A percentile compares a stretch with the other conserved stretches of the same genome.
Evolutionary conservation across 2,888 invertebrate genomes (phyloP).

Genomic region (Cheilosia urbana): DNA sequence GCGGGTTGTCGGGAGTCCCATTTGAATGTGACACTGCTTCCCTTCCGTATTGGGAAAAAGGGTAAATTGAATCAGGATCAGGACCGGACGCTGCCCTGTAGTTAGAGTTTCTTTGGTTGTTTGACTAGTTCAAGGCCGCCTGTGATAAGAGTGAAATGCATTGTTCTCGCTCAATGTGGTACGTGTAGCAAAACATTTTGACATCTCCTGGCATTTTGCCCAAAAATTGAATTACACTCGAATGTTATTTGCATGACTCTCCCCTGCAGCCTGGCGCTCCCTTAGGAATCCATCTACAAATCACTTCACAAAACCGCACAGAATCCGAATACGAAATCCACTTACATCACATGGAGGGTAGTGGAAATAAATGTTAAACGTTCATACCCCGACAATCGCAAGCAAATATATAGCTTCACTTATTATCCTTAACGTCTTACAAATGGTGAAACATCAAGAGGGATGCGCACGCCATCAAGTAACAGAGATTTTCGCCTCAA

Average conservation of each 20-base stretch:
- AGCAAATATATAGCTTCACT: conserved; percentile 73
- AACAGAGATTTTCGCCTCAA: conserved; percentile 41
- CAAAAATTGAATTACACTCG: conserved; percentile 66
- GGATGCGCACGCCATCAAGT: conserved; percentile 53
- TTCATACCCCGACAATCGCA: conserved; percentile 60
- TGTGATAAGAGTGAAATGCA: not conserved
- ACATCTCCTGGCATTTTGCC: conserved; percentile 48
- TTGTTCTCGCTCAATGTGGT: conserved; percentile 6
- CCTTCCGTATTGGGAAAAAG: conserved; percentile 12
- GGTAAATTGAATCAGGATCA: conserved; percentile 35
- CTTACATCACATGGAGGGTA: conserved; percentile 39
- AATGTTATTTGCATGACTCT: conserved; percentile 36
- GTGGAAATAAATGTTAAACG: conserved; percentile 60
- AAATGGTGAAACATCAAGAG: conserved; percentile 72
- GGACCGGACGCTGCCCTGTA: conserved; percentile 2
- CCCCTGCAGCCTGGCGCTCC: conserved; percentile 32
- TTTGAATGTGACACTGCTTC: conserved; percentile 52
- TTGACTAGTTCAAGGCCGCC: conserved; percentile 6
- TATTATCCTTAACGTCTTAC: conserved; percentile 74
- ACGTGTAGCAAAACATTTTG: conserved; percentile 60
- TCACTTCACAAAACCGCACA: conserved; percentile 38
- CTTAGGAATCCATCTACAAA: conserved; percentile 60
- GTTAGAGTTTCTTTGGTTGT: conserved; percentile 24
- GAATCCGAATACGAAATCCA: conserved; percentile 44
- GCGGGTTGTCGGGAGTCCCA: conserved; percentile 47